A percentile compares a stretch with the other conserved stretches of the same genome.
These are phyloP conservation scores for Sardinella longiceps DNA, from an alignment of 2,797 vertebrate species.

Conservation along the genomic window DNA sequence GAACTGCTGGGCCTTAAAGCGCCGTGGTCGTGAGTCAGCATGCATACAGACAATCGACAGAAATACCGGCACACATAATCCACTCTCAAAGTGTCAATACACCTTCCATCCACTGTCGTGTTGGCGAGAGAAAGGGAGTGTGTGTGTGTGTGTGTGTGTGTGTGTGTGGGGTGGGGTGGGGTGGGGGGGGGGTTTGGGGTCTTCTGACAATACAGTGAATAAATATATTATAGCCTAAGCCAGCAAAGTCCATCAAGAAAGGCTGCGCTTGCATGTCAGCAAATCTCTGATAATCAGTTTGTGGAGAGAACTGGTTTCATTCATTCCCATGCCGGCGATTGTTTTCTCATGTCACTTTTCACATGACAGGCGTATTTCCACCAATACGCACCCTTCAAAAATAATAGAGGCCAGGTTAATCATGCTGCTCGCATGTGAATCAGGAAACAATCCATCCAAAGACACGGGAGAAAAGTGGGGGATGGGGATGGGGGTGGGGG, in stretches of 20 bases:
- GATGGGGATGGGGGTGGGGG: not conserved
- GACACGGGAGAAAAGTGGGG: slow-evolving; percentile 24
- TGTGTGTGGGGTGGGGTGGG: not conserved
- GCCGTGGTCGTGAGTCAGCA: not conserved
- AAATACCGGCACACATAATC: slow-evolving; percentile 16
- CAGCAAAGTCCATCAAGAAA: not conserved
- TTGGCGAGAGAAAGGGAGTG: not conserved
- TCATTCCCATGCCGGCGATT: not conserved
- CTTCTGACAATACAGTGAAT: not conserved
- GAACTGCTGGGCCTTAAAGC: not conserved
- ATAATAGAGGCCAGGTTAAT: slow-evolving; percentile 48
- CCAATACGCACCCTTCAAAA: not conserved
- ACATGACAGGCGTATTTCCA: not conserved
- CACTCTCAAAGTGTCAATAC: not conserved
- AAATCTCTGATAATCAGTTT: not conserved
- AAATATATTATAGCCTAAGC: not conserved
- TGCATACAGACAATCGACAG: not conserved
- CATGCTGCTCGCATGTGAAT: slow-evolving; percentile 47
- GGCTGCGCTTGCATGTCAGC: not conserved
- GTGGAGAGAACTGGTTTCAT: not conserved
- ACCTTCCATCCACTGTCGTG: not conserved
- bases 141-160: too few relatives aligned
- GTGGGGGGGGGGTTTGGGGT: not conserved
- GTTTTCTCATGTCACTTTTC: not conserved
- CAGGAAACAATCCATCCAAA: slow-evolving; percentile 59